A percentile compares a stretch with the other conserved stretches of the same genome.
Conservation (phyloP, 1,140 invertebrate species). For the Brachionus paranguensis region DNA sequence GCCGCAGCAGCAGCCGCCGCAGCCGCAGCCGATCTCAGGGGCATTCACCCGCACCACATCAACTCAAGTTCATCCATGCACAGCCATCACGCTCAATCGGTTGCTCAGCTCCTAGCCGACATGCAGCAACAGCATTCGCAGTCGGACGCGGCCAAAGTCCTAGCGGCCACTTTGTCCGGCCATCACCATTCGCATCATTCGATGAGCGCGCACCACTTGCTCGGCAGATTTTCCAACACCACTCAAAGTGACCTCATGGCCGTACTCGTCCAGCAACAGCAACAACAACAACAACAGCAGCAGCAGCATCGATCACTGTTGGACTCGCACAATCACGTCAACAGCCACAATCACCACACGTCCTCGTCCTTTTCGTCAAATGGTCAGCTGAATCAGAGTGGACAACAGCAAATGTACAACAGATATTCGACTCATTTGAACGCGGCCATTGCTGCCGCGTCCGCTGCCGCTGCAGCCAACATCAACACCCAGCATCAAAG, state of each 20-base stretch:
- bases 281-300: slow-evolving; percentile 16
- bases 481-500: not conserved
- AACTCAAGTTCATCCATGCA: not conserved
- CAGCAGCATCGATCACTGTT: not conserved
- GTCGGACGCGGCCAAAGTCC: not conserved
- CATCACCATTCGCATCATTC: not conserved
- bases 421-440: slow-evolving; percentile 37
- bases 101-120: slow-evolving; percentile 10
- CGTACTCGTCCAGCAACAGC: slow-evolving; percentile 8
- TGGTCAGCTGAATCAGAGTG: not conserved
- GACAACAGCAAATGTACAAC: not conserved
- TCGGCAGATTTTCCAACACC: slow-evolving; percentile 1
- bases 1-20: slow-evolving; percentile 27
- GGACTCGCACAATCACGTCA: not conserved
- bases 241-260: slow-evolving; percentile 8
- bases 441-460: slow-evolving; percentile 30
- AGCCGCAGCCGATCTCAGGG: slow-evolving; percentile 21
- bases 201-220: slow-evolving; percentile 14
- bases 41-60: not conserved
- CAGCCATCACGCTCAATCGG: slow-evolving; percentile 36
- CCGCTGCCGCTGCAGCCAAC: slow-evolving; percentile 12
- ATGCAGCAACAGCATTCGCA: slow-evolving; percentile 38
- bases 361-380: not conserved
- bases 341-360: not conserved
- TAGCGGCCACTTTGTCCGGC: not conserved